A percentile compares a stretch with the other conserved stretches of the same genome.
Conservation (phyloP, 2,797 vertebrate genomes). For the Melanotaenia nigrans region DNA sequence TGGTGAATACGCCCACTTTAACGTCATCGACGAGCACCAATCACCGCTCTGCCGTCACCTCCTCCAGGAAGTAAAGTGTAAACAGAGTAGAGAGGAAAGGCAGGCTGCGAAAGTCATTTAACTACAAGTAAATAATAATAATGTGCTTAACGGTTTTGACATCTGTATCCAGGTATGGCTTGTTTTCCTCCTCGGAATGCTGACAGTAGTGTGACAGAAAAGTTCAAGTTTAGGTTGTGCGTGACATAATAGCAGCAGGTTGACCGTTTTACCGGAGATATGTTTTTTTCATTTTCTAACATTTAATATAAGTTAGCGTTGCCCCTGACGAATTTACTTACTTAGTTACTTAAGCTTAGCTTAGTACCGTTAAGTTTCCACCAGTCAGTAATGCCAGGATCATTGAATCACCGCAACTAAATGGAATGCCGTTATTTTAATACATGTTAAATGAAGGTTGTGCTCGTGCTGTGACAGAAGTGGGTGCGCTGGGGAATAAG, state of each 20-base stretch:
- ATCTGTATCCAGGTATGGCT: constrained; percentile 64
- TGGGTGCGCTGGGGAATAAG: too few relatives aligned
- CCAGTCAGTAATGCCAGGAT: not conserved
- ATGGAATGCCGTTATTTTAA: too few relatives aligned
- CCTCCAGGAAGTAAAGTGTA: constrained; percentile 58
- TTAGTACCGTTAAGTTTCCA: not conserved
- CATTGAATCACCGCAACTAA: not conserved
- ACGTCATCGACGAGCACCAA: constrained; percentile 37
- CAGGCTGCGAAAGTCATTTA: not conserved
- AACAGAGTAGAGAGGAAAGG: not conserved
- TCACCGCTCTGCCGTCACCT: constrained; percentile 4
- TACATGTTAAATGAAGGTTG: not conserved
- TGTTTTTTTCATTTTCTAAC: not conserved
- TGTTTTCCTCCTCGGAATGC: not conserved
- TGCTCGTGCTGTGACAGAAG: not conserved
- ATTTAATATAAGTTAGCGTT: not conserved
- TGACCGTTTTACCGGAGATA: not conserved
- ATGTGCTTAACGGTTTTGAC: constrained; percentile 67
- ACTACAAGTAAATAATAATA: not conserved
- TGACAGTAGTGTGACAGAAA: not conserved
- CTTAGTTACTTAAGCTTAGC: not conserved
- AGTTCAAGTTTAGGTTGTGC: not conserved
- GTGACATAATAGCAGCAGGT: not conserved
- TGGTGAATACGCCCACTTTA: constrained; percentile 1
- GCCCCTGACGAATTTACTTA: not conserved